Conservation (phyloP, 2,113 vertebrate species). For the Chloebia gouldiae region DNA sequence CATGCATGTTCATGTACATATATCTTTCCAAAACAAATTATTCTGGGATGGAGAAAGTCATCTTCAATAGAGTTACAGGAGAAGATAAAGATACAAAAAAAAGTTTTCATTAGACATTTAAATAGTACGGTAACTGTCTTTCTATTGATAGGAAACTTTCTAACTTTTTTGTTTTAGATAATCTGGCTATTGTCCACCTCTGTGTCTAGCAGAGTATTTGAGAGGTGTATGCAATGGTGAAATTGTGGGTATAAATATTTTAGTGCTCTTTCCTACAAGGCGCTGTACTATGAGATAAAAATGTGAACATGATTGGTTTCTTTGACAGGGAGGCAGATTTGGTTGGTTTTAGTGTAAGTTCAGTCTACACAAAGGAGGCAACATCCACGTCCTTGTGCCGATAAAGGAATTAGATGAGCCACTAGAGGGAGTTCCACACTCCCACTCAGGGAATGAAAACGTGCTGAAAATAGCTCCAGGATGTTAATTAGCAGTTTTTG, state of each 20-base stretch:
- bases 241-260: not conserved
- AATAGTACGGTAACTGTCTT: not conserved
- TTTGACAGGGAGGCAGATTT: not conserved
- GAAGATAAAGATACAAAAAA: not conserved
- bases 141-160: not conserved
- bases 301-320: not conserved
- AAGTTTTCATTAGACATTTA: not conserved
- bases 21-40: not conserved
- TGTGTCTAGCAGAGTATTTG: not conserved
- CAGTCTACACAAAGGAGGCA: not conserved
- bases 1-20: not conserved
- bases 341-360: not conserved
- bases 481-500: not conserved
- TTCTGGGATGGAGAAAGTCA: not conserved
- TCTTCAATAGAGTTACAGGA: not conserved
- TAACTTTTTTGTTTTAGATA: not conserved
- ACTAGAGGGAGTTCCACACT: slow-evolving; percentile 26
- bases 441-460: not conserved
- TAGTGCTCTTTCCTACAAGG: not conserved
- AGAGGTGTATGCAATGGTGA: not conserved
- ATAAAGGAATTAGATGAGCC: not conserved
- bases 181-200: not conserved
- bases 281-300: not conserved
- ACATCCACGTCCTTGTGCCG: not conserved
- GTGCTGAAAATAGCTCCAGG: not conserved